Evolutionary conservation across 2,113 vertebrate species (phyloP).

Genomic region (Arizona elegans): DNA sequence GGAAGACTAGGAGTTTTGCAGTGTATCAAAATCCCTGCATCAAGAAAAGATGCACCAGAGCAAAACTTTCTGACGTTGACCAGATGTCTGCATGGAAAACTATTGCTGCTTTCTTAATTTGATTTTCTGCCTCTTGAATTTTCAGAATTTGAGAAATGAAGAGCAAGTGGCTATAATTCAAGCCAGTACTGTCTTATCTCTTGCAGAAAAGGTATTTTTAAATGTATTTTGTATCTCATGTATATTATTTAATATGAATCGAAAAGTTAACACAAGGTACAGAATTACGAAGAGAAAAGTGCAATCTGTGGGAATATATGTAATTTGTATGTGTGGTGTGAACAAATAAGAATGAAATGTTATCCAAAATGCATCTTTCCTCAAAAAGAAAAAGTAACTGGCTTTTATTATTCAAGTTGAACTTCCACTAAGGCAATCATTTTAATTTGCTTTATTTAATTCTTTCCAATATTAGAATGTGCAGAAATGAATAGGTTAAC

Average conservation of each 20-base stretch:
- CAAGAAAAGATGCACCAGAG: background rate
- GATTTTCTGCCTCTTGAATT: conserved; percentile 21
- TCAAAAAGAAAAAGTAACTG: background rate
- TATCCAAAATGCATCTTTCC: background rate
- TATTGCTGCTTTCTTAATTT: conserved; percentile 11
- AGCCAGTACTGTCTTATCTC: conserved; percentile 93
- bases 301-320: conserved; percentile 3
- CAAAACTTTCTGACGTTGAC: background rate
- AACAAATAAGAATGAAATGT: background rate
- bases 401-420: background rate
- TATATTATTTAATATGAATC: background rate
- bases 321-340: background rate
- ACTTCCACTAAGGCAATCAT: background rate
- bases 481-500: too few species aligned
- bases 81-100: background rate
- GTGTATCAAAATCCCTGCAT: background rate
- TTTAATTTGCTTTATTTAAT: background rate
- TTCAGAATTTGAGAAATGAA: conserved; percentile 95
- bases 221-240: background rate
- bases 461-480: too few species aligned
- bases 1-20: background rate
- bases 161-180: conserved; percentile 99
- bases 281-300: conserved; percentile 4
- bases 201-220: conserved; percentile 91
- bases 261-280: background rate